Percentiles rank a stretch among this genome's conserved stretches.
These are phyloP conservation scores for Eretmocerus hayati DNA, from an alignment of 2,888 invertebrate genomes.

Conservation along the genomic window DNA sequence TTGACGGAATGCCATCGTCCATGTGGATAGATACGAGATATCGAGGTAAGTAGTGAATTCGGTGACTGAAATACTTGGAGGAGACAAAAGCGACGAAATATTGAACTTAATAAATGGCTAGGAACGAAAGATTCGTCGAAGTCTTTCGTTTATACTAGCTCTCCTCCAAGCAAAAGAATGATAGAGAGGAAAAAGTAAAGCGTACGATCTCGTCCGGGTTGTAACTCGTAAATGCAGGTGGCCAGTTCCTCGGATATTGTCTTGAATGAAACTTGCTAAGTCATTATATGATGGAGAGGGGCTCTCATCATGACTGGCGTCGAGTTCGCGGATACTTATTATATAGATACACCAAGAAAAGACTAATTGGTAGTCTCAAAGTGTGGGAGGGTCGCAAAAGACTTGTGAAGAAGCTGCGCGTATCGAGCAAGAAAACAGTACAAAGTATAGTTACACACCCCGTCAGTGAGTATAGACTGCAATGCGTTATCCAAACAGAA, in stretches of 20 bases:
- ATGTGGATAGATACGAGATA: no score
- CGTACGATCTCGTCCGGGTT: not conserved
- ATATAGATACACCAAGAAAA: conserved; percentile 14
- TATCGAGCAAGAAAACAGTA: no score
- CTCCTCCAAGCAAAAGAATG: no score
- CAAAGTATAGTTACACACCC: no score
- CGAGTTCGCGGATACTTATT: conserved; percentile 24
- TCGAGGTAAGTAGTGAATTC: no score
- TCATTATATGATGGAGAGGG: conserved; percentile 10
- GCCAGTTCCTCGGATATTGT: conserved; percentile 17
- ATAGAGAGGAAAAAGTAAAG: no score
- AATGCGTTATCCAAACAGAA: no score
- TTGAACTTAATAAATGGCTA: not conserved
- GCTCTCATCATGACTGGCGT: conserved; percentile 17
- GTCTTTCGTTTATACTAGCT: no score
- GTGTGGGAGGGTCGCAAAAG: conserved; percentile 19
- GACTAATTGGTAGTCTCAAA: conserved; percentile 24
- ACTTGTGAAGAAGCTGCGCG: no score
- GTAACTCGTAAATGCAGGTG: conserved; percentile 2
- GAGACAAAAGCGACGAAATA: not conserved
- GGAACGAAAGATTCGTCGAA: not conserved
- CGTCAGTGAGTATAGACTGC: no score
- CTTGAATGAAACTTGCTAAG: conserved; percentile 9
- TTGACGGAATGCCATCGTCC: no score
- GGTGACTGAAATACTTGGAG: no score